Conservation (phyloP, 2,888 invertebrate genomes). For the Phymatocera aterrima region DNA sequence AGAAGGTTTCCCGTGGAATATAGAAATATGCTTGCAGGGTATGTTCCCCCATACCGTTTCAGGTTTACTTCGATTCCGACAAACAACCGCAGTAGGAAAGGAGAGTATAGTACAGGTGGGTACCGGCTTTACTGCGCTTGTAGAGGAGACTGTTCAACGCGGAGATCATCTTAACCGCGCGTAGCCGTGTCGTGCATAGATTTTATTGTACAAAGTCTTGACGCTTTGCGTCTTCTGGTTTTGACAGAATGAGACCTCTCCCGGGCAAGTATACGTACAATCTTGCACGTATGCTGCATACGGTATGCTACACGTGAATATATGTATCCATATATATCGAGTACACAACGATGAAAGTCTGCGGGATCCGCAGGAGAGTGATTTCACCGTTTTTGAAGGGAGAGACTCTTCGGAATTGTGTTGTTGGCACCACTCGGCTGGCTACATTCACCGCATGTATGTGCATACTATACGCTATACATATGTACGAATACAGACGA, state of each 20-base stretch:
- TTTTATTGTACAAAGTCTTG: constrained; percentile 2
- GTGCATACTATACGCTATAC: too few relatives aligned
- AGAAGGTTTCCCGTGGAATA: background rate
- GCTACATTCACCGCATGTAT: background rate
- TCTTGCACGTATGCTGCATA: too few relatives aligned
- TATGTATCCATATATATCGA: too few relatives aligned
- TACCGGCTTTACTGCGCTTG: background rate
- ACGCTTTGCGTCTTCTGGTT: constrained; percentile 1
- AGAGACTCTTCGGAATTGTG: constrained; percentile 15
- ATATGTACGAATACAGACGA: too few relatives aligned
- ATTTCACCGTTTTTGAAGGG: constrained; percentile 13
- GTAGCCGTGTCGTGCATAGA: background rate
- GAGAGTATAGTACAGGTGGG: background rate
- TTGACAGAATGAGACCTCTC: constrained; percentile 35
- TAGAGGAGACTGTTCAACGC: background rate
- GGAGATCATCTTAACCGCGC: constrained; percentile 24
- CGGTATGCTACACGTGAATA: too few relatives aligned
- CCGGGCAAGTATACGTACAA: too few relatives aligned
- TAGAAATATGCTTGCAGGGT: background rate
- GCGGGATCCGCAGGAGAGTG: constrained; percentile 14
- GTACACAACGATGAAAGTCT: constrained; percentile 5
- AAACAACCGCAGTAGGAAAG: too few relatives aligned
- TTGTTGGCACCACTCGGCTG: constrained; percentile 30
- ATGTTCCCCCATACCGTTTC: background rate
- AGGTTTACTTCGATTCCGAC: constrained; percentile 8